Conservation (phyloP, 2,888 invertebrate species). For the Myathropa florea region DNA sequence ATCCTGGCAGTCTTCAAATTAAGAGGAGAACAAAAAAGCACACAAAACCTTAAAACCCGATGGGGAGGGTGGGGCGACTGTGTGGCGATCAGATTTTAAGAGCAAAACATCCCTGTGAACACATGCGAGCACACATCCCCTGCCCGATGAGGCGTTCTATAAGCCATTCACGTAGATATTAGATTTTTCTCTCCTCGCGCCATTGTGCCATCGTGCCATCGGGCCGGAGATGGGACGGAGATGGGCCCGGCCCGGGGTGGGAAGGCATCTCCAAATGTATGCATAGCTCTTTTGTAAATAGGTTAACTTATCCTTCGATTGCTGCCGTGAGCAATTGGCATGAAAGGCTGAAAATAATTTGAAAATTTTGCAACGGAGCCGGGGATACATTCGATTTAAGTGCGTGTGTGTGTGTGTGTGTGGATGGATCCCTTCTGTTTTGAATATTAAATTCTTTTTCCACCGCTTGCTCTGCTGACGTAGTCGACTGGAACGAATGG, state of each 20-base stretch:
- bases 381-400: background rate
- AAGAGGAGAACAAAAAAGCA: background rate
- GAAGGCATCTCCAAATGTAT: background rate
- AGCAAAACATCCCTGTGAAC: background rate
- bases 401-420: background rate
- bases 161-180: slow-evolving; percentile 38
- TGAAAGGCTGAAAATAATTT: slow-evolving; percentile 22
- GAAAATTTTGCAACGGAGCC: background rate
- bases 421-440: background rate
- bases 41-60: background rate
- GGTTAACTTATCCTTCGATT: slow-evolving; percentile 5
- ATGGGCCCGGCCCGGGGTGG: too few relatives aligned
- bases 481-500: background rate
- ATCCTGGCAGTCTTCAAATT: slow-evolving; percentile 6
- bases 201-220: too few relatives aligned
- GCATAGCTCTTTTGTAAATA: slow-evolving; percentile 12
- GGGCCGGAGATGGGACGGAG: background rate
- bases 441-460: background rate
- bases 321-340: slow-evolving; percentile 2
- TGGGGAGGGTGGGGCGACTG: background rate
- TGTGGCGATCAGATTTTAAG: background rate
- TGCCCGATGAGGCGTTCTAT: slow-evolving; percentile 27
- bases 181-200: background rate
- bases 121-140: background rate
- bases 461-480: background rate